Conservation (phyloP, 1,140 invertebrate species). For the Temnothorax nylanderi region DNA sequence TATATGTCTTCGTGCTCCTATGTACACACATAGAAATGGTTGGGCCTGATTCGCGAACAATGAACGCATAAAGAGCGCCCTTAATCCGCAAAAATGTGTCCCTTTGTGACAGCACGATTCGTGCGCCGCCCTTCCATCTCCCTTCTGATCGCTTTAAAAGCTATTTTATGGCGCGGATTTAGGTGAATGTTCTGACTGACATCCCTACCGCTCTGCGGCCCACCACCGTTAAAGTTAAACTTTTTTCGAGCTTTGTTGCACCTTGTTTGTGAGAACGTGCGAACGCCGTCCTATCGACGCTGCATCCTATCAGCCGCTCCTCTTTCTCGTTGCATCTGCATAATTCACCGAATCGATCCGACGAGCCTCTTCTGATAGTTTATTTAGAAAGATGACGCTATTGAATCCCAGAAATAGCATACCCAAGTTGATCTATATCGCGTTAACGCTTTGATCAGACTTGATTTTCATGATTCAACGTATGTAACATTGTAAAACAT, state of each 20-base stretch:
- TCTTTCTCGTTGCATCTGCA: slow-evolving; percentile 35
- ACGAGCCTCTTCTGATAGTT: slow-evolving; percentile 25
- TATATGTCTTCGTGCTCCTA: slow-evolving; percentile 12
- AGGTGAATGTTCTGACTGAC: slow-evolving; percentile 34
- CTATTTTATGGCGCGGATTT: slow-evolving; percentile 70
- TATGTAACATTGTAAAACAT: not conserved
- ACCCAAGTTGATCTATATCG: not conserved
- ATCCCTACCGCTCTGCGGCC: slow-evolving; percentile 59
- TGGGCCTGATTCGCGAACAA: slow-evolving; percentile 66
- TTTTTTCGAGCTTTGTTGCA: slow-evolving; percentile 37
- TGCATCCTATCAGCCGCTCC: slow-evolving; percentile 39
- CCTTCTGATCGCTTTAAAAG: slow-evolving; percentile 73
- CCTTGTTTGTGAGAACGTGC: slow-evolving; percentile 57
- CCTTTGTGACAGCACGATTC: slow-evolving; percentile 47
- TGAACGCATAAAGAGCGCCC: slow-evolving; percentile 57
- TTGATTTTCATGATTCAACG: not conserved
- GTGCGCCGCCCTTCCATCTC: not conserved
- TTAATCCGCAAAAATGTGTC: slow-evolving; percentile 74
- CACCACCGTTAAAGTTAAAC: slow-evolving; percentile 39
- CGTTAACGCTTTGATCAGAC: not conserved
- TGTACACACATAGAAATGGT: slow-evolving; percentile 39
- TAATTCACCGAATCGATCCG: slow-evolving; percentile 58
- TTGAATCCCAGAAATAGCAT: slow-evolving; percentile 13
- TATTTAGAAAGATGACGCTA: slow-evolving; percentile 41
- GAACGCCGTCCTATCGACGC: slow-evolving; percentile 30